Base-by-base conservation (phyloP, 2,888 invertebrate genomes). In the Troilus luridus region DNA sequence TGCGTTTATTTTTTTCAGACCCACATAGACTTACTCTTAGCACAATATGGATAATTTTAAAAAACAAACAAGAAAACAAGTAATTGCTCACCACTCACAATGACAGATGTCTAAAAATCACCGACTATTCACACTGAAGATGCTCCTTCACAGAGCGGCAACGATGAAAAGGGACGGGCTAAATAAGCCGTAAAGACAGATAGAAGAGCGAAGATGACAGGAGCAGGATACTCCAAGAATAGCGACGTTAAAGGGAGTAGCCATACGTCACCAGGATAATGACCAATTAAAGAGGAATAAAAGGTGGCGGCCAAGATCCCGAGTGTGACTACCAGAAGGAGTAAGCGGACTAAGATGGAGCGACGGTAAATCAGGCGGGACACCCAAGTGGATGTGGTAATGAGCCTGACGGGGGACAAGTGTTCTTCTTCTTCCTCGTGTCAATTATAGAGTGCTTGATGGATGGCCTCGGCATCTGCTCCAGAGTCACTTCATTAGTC, bases 211-310 rank as follows among this genome's bases (percentile, higher is more conserved):
- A 54, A 56, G 81, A 54, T 56, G 88, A 62, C 88, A 88, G 88
- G 41, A 60, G 64, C 64, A 60, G 88, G 88, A 88, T 41, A 62
- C 54, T 24, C 88, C 60, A 9, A 88, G 88, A 88, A 88, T 88
- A 88, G 88, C 24, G 3, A 56, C 9, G 54, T 81, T 54, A 81
- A 81, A 54, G 17, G 54, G 17, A 24, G 21, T 54, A 59, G 88
- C 88, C 88, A 88, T 88, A 88, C 88, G 88, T 88, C 88, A 88
- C 88, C n/a, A 17, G 19, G 58, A 59, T 88, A 88, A 88, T 88
- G 88, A 88, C 19, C 88, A 88, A 88, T 88, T 88, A 88, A 88
- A 88, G 59, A 60, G 88, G 41, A 88, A 88, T 88, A 88, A 88
- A 88, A 88, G 81, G 41, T 81, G 41, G 81, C 54, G 41, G 81